Percentiles rank a stretch among this genome's conserved stretches.
These are phyloP conservation scores for Andrena trimmerana DNA, from an alignment of 2,888 invertebrate species.

Conservation along the genomic window DNA sequence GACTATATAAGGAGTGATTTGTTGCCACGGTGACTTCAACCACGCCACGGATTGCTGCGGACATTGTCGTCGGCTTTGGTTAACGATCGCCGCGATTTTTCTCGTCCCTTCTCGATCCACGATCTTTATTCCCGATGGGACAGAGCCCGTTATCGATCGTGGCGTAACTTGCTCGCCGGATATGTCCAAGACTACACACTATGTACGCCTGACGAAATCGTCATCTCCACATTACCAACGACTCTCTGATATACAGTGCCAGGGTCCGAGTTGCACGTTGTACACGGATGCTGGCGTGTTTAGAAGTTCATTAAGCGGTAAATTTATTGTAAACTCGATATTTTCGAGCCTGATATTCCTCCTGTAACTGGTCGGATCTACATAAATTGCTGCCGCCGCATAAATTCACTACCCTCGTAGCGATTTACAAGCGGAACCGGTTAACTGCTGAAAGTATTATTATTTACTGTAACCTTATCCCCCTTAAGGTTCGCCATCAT, in stretches of 20 bases:
- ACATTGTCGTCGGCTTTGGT: slow-evolving; percentile 52
- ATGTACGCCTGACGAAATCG: neutral
- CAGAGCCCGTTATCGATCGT: neutral
- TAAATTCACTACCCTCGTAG: slow-evolving; percentile 34
- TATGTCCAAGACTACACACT: neutral
- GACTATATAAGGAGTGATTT: slow-evolving; percentile 72
- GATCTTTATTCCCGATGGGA: slow-evolving; percentile 14
- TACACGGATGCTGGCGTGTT: neutral
- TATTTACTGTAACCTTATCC: slow-evolving; percentile 41
- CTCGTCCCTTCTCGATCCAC: neutral
- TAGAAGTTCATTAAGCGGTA: slow-evolving; percentile 26
- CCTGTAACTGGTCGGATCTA: slow-evolving; percentile 34
- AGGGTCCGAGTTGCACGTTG: neutral
- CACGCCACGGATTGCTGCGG: slow-evolving; percentile 42
- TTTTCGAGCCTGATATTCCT: slow-evolving; percentile 8
- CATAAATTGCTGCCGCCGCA: slow-evolving; percentile 37
- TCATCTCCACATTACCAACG: neutral
- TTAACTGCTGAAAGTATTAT: slow-evolving; percentile 49
- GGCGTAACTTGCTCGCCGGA: neutral
- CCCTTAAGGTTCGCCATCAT: slow-evolving; percentile 20
- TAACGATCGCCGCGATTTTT: slow-evolving; percentile 34
- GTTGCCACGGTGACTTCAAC: slow-evolving; percentile 48
- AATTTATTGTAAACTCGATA: slow-evolving; percentile 47
- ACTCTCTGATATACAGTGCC: neutral
- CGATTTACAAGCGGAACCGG: slow-evolving; percentile 46